These are phyloP conservation scores for Chrysochloris asiatica DNA, from an alignment of 2,113 vertebrate genomes.

Conservation along the genomic window DNA sequence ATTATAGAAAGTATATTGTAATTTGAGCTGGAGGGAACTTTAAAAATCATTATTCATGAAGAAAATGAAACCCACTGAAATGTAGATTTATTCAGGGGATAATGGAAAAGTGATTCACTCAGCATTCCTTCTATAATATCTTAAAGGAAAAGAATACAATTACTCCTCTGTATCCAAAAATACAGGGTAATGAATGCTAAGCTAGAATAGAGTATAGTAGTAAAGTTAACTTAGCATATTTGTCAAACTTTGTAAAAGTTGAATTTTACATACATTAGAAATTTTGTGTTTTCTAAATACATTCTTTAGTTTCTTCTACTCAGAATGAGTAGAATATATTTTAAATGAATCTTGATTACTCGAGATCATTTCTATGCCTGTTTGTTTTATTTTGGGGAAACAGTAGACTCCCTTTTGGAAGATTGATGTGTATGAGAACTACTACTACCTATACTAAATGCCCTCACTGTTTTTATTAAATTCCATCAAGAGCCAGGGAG, in stretches of 20 bases:
- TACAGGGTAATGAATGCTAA: not conserved
- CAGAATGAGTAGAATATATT: not conserved
- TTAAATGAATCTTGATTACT: not conserved
- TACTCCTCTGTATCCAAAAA: not conserved
- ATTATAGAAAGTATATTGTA: not conserved
- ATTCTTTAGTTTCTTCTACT: not conserved
- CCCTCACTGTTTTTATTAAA: not conserved
- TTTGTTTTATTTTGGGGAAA: not conserved
- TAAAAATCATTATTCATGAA: not conserved
- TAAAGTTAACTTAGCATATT: not conserved
- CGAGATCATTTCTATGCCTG: not conserved
- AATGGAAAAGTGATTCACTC: not conserved
- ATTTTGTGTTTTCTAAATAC: not conserved
- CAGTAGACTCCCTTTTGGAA: not conserved
- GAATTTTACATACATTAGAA: not conserved
- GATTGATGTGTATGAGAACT: not conserved
- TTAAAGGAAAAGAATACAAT: not conserved
- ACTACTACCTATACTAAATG: not conserved
- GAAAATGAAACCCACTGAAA: not conserved
- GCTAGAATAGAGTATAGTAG: not conserved
- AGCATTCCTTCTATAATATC: not conserved
- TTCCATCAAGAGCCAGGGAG: not conserved
- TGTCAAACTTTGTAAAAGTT: not conserved
- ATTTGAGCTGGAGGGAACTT: not conserved
- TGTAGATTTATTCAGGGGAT: not conserved